phyloP scores from a whole-genome alignment of 2,888 invertebrate species.

The Pycnomerus fuliginosus region DNA sequence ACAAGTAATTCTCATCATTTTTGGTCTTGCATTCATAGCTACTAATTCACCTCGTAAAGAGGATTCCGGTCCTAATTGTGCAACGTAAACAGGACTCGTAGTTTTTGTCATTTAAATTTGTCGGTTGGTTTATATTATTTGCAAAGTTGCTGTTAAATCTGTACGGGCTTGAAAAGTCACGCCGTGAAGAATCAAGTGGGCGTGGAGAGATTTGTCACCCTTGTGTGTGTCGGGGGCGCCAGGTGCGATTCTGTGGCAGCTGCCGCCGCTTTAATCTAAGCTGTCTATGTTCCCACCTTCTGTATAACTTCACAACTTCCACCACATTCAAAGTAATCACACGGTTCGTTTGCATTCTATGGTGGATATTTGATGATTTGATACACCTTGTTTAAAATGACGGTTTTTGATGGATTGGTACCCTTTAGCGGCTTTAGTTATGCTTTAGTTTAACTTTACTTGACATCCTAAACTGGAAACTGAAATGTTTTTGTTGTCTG shows the following conservation, averaged over 20 bases:
- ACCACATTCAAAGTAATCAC: constrained; percentile 18
- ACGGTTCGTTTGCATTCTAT: constrained; percentile 21
- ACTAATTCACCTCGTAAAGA: no score
- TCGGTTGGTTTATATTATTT: constrained; percentile 33
- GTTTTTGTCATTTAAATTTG: constrained; percentile 24
- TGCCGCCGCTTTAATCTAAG: constrained; percentile 17
- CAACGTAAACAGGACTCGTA: constrained; percentile 1
- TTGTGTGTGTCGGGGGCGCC: constrained; percentile 30
- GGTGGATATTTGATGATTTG: constrained; percentile 3
- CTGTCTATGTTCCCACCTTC: constrained; percentile 19
- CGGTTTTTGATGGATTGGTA: constrained; percentile 4
- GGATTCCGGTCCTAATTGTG: no score
- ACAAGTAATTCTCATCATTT: no score
- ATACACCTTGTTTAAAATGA: constrained; percentile 18
- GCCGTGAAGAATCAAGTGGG: constrained; percentile 54
- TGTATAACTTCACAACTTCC: constrained; percentile 15
- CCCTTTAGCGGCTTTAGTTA: no score
- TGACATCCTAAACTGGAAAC: no score
- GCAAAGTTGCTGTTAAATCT: constrained; percentile 46
- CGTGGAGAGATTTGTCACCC: constrained; percentile 54
- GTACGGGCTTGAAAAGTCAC: constrained; percentile 54
- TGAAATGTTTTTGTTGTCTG: no score
- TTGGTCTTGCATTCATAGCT: no score
- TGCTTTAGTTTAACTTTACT: no score
- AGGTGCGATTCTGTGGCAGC: constrained; percentile 31